Evolutionary conservation across 2,888 invertebrate genomes (phyloP).

Genomic region (Megalurothrips usitatus): DNA sequence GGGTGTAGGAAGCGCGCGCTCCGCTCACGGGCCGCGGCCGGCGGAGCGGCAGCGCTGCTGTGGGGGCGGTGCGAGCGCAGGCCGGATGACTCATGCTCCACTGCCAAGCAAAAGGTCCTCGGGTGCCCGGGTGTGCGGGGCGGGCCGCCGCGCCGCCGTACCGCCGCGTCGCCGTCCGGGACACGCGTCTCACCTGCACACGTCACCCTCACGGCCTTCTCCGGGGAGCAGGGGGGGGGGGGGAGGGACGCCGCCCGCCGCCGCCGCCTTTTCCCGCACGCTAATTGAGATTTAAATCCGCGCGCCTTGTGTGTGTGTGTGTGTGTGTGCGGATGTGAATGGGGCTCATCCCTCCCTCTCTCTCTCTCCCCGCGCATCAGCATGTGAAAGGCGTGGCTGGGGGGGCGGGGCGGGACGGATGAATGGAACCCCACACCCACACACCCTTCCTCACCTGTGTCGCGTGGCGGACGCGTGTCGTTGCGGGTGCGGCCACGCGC

Average conservation of each 20-base stretch:
- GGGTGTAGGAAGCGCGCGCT: neutral
- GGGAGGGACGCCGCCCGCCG: too few relatives aligned
- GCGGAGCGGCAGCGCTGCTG: neutral
- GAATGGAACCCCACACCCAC: neutral
- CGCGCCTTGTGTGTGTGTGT: neutral
- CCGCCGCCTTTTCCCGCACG: neutral
- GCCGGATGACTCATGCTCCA: neutral
- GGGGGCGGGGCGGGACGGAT: neutral
- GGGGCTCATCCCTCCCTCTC: neutral
- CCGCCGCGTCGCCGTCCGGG: too few relatives aligned
- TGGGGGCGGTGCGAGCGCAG: too few relatives aligned
- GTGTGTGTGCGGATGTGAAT: constrained; percentile 2
- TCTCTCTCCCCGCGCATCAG: neutral
- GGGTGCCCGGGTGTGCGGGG: too few relatives aligned
- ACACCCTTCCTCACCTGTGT: neutral
- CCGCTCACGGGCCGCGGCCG: neutral
- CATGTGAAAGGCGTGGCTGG: neutral
- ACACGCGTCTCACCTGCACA: too few relatives aligned
- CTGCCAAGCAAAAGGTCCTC: neutral
- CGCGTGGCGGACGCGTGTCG: neutral
- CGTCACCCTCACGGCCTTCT: too few relatives aligned
- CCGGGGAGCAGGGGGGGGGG: too few relatives aligned
- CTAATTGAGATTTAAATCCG: constrained; percentile 6
- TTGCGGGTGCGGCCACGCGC: neutral
- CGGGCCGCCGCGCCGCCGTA: too few relatives aligned